These are phyloP conservation scores for Helicoverpa armigera DNA, from an alignment of 1,140 invertebrate genomes.

Conservation along the genomic window DNA sequence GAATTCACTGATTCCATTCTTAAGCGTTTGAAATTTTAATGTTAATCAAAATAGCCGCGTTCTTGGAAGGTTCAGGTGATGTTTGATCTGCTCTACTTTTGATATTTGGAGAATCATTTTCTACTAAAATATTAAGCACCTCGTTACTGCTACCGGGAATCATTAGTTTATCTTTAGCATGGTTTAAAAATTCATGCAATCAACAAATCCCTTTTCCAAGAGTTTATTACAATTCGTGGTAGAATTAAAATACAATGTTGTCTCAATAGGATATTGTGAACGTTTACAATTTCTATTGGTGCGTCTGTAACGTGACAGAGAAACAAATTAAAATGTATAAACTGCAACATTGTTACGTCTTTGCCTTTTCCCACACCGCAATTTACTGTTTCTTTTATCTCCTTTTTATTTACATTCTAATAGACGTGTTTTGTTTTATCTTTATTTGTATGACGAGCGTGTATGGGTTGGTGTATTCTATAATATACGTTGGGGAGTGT, in stretches of 20 bases:
- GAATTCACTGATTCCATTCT: constrained; percentile 19
- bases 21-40: constrained; percentile 26
- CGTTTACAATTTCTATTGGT: not conserved
- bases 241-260: constrained; percentile 11
- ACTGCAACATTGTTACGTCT: not conserved
- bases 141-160: not conserved
- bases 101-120: constrained; percentile 9
- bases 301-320: not conserved
- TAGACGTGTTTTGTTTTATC: not conserved
- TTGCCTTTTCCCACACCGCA: not conserved
- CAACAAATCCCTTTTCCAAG: constrained; percentile 6
- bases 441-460: not conserved
- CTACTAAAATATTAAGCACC: not conserved
- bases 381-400: not conserved
- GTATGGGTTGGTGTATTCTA: too few species aligned
- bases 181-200: not conserved
- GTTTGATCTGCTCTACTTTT: not conserved
- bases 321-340: not conserved
- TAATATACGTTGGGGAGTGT: not conserved
- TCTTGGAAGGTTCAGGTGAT: not conserved
- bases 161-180: not conserved
- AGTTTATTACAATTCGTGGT: not conserved
- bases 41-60: constrained; percentile 9
- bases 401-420: too few species aligned
- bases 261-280: not conserved